Evolutionary conservation across 2,888 invertebrate species (phyloP).

Genomic region (Griposia aprilina): DNA sequence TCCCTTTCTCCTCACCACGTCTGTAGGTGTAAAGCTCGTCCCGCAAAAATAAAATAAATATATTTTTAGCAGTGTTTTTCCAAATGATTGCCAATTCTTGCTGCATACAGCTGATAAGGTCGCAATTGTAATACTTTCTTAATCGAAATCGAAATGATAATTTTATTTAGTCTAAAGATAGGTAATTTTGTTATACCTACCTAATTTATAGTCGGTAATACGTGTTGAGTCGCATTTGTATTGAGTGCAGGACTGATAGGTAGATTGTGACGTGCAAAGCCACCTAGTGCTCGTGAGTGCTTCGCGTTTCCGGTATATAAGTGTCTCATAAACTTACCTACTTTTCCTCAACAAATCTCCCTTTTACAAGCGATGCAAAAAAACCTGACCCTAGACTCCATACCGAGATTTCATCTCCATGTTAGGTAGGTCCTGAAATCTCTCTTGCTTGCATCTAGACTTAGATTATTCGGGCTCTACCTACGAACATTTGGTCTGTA

Average conservation of each 20-base stretch:
- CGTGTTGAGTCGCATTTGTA: slow-evolving; percentile 16
- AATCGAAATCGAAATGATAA: slow-evolving; percentile 54
- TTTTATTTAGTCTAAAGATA: slow-evolving; percentile 49
- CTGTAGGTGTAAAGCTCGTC: too few species aligned
- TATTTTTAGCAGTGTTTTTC: background rate
- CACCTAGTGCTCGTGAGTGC: slow-evolving; percentile 9
- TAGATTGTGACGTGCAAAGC: slow-evolving; percentile 25
- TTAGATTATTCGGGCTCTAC: background rate
- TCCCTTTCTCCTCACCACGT: background rate
- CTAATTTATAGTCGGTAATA: slow-evolving; percentile 25
- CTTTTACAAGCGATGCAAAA: background rate
- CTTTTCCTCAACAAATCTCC: background rate
- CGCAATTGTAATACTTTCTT: slow-evolving; percentile 47
- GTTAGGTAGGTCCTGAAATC: background rate
- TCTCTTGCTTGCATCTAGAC: background rate
- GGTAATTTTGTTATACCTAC: slow-evolving; percentile 16
- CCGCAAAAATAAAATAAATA: background rate
- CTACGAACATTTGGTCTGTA: background rate
- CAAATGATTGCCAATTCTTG: slow-evolving; percentile 33
- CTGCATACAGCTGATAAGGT: slow-evolving; percentile 39
- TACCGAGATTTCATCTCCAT: background rate
- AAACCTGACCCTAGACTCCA: background rate
- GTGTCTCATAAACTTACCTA: background rate
- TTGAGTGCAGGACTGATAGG: slow-evolving; percentile 25
- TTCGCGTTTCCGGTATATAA: slow-evolving; percentile 25